These are phyloP conservation scores for Andricus curvator DNA, from an alignment of 2,888 invertebrate genomes.

Conservation along the genomic window DNA sequence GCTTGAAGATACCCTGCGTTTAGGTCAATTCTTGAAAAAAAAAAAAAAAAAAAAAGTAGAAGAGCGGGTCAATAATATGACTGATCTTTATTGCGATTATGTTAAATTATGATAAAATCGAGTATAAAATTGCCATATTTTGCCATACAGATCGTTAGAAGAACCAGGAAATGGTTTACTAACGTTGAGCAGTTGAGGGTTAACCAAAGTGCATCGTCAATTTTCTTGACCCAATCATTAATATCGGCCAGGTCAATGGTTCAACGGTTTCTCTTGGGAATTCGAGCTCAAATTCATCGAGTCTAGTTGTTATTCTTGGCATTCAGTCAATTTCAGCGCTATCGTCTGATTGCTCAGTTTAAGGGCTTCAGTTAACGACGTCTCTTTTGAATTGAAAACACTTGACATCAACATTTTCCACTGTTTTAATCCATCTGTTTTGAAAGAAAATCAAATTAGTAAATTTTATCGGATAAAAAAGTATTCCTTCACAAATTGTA, in stretches of 20 bases:
- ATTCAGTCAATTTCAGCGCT: constrained; percentile 20
- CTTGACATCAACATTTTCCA: neutral
- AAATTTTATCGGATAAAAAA: neutral
- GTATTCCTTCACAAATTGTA: too few relatives aligned
- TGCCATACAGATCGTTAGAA: neutral
- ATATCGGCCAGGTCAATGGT: constrained; percentile 8
- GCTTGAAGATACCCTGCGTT: too few relatives aligned
- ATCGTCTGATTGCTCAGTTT: constrained; percentile 28
- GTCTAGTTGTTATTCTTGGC: constrained; percentile 37
- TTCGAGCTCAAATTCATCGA: constrained; percentile 14
- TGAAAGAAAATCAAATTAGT: neutral
- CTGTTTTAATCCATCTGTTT: neutral
- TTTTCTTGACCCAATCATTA: constrained; percentile 34
- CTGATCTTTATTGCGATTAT: neutral
- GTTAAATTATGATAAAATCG: neutral
- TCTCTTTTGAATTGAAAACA: neutral
- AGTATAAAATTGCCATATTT: neutral
- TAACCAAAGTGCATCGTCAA: constrained; percentile 27
- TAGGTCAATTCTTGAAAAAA: too few relatives aligned
- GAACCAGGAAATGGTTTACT: neutral
- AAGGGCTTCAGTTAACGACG: constrained; percentile 26
- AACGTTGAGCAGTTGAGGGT: constrained; percentile 10
- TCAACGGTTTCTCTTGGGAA: constrained; percentile 17
- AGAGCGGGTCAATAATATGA: neutral
- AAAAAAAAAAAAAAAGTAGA: too few relatives aligned